A percentile compares a stretch with the other conserved stretches of the same genome.
phyloP scores from a whole-genome alignment of 2,113 vertebrate genomes.

The Cyanocitta stelleri region DNA sequence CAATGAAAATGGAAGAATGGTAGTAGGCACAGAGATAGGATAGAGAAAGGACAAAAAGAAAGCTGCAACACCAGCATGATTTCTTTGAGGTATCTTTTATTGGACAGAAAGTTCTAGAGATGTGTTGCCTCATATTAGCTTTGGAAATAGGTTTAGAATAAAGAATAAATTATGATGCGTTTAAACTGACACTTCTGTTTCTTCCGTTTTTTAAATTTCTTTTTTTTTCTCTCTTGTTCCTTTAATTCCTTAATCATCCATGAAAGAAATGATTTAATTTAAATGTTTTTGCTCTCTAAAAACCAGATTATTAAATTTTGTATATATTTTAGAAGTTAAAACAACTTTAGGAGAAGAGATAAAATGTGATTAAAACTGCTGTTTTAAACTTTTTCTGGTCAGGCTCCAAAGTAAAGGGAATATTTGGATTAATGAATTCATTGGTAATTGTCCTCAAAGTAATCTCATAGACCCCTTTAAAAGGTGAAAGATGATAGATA shows the following conservation, averaged over 20 bases:
- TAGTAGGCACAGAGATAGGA: neutral
- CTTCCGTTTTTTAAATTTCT: neutral
- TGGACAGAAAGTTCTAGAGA: neutral
- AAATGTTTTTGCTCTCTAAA: neutral
- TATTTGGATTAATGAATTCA: neutral
- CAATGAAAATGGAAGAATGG: neutral
- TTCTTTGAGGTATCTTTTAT: neutral
- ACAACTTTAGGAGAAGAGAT: neutral
- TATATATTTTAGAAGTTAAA: neutral
- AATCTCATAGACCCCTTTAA: neutral
- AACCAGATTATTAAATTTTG: neutral
- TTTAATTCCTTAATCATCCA: neutral
- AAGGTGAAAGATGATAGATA: neutral
- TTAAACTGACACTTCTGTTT: neutral
- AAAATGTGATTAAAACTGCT: neutral
- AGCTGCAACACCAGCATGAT: fast-evolving
- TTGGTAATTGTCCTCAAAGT: neutral
- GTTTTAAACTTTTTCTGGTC: neutral
- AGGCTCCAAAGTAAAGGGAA: neutral
- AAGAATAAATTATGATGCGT: neutral
- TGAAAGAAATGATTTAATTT: neutral
- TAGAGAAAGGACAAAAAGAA: neutral
- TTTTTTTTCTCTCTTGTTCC: fast-evolving
- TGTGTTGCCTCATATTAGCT: neutral
- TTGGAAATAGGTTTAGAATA: neutral